phyloP scores from a whole-genome alignment of 2,888 invertebrate species.

The Eudemis profundana region DNA sequence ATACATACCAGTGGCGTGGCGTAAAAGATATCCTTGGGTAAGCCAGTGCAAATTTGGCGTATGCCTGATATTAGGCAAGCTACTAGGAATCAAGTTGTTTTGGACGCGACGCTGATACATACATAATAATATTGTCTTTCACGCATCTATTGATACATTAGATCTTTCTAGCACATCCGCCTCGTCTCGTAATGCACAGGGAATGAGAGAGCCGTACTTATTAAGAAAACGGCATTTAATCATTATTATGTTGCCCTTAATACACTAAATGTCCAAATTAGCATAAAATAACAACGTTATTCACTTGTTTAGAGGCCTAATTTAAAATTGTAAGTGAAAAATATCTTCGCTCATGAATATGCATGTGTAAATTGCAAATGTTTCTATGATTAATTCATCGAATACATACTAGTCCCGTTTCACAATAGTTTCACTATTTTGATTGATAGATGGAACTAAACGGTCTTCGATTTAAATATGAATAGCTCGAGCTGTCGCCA shows the following conservation, averaged over 20 bases:
- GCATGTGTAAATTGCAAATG: conserved; percentile 9
- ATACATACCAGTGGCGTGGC: too few species aligned
- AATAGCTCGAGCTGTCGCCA: conserved; percentile 25
- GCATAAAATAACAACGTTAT: not conserved
- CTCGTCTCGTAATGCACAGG: conserved; percentile 4
- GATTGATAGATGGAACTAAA: conserved; percentile 29
- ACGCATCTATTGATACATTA: conserved; percentile 9
- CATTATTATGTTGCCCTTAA: not conserved
- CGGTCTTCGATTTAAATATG: conserved; percentile 26
- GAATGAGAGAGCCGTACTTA: conserved; percentile 6
- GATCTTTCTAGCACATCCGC: conserved; percentile 30
- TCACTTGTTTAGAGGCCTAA: not conserved
- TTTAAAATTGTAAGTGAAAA: conserved; percentile 7
- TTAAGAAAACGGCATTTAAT: not conserved
- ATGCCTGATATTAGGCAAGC: too few species aligned
- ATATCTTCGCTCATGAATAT: not conserved
- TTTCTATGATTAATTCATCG: conserved; percentile 24
- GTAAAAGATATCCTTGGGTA: too few species aligned
- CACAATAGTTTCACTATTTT: conserved; percentile 41
- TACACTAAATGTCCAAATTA: not conserved
- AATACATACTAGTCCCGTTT: conserved; percentile 12
- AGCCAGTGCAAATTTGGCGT: too few species aligned
- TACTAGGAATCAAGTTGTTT: too few species aligned
- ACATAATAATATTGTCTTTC: too few species aligned
- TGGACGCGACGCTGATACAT: too few species aligned